Conservation (phyloP, 2,888 invertebrate species). For the Drosophila antonietae region DNA sequence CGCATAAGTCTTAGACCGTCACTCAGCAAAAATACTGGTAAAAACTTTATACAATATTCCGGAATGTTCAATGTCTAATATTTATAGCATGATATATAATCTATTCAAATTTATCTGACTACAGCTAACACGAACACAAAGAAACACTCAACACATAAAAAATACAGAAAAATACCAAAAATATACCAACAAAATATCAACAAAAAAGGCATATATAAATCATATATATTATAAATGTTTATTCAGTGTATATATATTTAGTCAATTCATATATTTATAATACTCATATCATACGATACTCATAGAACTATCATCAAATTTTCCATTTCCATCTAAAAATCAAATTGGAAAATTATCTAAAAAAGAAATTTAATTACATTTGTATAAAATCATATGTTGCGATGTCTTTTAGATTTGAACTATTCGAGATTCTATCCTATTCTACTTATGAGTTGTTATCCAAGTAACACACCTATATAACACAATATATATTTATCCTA, state of each 20-base stretch:
- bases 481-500: constrained; percentile 28
- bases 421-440: constrained; percentile 7
- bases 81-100: constrained; percentile 29
- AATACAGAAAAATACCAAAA: constrained; percentile 55
- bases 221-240: constrained; percentile 22
- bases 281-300: constrained; percentile 25
- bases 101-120: neutral
- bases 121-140: constrained; percentile 23
- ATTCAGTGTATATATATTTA: constrained; percentile 28
- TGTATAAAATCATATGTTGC: constrained; percentile 51
- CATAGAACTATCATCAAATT: constrained; percentile 58
- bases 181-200: constrained; percentile 67
- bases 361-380: constrained; percentile 9
- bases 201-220: constrained; percentile 8
- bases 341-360: constrained; percentile 53
- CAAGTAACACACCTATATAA: constrained; percentile 30
- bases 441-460: constrained; percentile 34
- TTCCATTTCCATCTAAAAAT: constrained; percentile 59
- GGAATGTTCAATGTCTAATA: constrained; percentile 33
- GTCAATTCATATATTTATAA: constrained; percentile 22
- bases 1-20: constrained; percentile 34
- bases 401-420: constrained; percentile 44
- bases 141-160: constrained; percentile 49
- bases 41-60: constrained; percentile 1
- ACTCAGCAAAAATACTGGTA: constrained; percentile 43